A percentile compares a stretch with the other conserved stretches of the same genome.
phyloP scores from a whole-genome alignment of 2,113 vertebrate genomes.

The Syngnathus typhle region DNA sequence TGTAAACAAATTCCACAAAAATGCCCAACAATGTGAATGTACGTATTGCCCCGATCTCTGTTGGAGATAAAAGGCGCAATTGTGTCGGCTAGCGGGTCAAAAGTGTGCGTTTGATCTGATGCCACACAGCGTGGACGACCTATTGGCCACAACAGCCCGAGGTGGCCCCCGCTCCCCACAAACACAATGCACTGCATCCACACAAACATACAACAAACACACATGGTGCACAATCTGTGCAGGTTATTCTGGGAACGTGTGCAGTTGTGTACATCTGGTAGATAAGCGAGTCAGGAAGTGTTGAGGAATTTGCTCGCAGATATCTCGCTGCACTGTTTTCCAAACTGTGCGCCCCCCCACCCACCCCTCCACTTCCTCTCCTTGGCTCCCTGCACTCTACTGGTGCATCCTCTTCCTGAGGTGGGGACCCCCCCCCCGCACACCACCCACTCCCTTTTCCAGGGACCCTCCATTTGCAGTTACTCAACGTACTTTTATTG shows the following conservation, averaged over 20 bases:
- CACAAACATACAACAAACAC: not conserved
- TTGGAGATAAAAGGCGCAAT: not conserved
- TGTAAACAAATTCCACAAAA: not conserved
- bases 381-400: conserved; percentile 66
- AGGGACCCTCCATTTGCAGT: not conserved
- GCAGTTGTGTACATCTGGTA: conserved; percentile 64
- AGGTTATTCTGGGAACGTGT: conserved; percentile 71
- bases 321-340: conserved; percentile 64
- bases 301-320: conserved; percentile 73
- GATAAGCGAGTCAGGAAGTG: conserved; percentile 76
- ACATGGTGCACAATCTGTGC: conserved; percentile 47
- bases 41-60: not conserved
- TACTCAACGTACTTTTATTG: conserved; percentile 12
- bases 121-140: not conserved
- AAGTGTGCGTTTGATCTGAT: not conserved
- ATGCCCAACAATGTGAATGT: not conserved
- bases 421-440: conserved; percentile 62
- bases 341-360: conserved; percentile 54
- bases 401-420: conserved; percentile 80
- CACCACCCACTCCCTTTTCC: not conserved
- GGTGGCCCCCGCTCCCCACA: not conserved
- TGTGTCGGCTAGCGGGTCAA: not conserved
- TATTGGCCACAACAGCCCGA: not conserved
- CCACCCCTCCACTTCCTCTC: conserved; percentile 67
- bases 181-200: conserved; percentile 1